phyloP scores from a whole-genome alignment of 2,888 invertebrate genomes.

The Limnephilus marmoratus region DNA sequence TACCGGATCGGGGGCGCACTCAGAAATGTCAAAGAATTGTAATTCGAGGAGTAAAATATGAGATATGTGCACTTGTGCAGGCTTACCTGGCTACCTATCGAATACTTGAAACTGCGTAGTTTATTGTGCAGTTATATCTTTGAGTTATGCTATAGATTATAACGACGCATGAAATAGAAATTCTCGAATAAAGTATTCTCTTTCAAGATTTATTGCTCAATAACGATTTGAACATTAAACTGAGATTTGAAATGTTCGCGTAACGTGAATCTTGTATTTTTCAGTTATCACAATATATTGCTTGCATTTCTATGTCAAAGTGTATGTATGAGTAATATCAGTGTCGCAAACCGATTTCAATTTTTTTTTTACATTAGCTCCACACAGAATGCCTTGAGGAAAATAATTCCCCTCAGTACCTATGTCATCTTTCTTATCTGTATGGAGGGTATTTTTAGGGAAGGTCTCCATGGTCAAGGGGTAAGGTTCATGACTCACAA shows the following conservation, averaged over 20 bases:
- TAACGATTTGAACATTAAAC: background rate
- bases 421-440: no score
- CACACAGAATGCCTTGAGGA: no score
- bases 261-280: background rate
- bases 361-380: no score
- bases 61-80: background rate
- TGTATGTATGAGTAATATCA: background rate
- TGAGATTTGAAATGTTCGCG: background rate
- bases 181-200: background rate
- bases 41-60: background rate
- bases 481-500: no score
- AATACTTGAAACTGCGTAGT: background rate
- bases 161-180: background rate
- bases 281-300: background rate
- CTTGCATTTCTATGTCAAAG: background rate
- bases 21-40: conserved; percentile 13
- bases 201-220: background rate
- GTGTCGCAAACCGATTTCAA: no score
- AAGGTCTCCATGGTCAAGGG: no score
- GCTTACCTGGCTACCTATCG: background rate
- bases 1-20: background rate
- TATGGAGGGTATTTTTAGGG: no score
- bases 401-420: no score
- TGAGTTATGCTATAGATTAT: background rate
- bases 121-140: background rate